Evolutionary conservation across 1,140 invertebrate genomes (phyloP).

Genomic region (Lordiphosa clarofinis): DNA sequence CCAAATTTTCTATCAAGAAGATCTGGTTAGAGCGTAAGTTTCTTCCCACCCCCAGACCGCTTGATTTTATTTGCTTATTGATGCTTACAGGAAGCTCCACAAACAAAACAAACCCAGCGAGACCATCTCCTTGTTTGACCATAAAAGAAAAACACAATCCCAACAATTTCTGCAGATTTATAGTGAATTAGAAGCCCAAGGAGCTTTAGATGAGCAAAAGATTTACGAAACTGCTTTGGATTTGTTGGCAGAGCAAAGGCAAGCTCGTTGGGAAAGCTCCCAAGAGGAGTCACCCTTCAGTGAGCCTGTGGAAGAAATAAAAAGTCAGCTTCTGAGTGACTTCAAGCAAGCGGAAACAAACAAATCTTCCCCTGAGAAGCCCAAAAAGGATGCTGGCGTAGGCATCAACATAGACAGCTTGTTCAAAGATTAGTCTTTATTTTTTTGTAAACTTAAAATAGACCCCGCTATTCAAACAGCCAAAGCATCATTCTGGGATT

Average conservation of each 20-base stretch:
- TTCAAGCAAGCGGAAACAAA: slow-evolving; percentile 46
- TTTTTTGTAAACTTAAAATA: slow-evolving; percentile 47
- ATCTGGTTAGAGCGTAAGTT: slow-evolving; percentile 90
- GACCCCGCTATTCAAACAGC: slow-evolving; percentile 82
- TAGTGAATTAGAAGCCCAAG: slow-evolving; percentile 81
- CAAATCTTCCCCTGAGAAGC: slow-evolving; percentile 13
- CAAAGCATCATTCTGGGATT: slow-evolving; percentile 90
- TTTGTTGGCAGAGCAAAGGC: slow-evolving; percentile 72
- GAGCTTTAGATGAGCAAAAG: slow-evolving; percentile 80
- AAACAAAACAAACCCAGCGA: slow-evolving; percentile 81
- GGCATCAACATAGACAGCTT: slow-evolving; percentile 64
- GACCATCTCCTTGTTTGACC: slow-evolving; percentile 80
- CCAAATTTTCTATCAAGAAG: slow-evolving; percentile 92
- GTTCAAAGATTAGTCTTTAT: slow-evolving; percentile 56
- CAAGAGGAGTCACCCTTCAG: slow-evolving; percentile 17
- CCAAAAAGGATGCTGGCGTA: slow-evolving; percentile 35
- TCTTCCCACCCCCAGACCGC: accelerated
- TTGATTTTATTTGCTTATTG: not conserved
- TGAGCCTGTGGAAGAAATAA: slow-evolving; percentile 13
- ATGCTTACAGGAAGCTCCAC: slow-evolving; percentile 82
- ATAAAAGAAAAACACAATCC: slow-evolving; percentile 80
- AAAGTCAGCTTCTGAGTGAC: slow-evolving; percentile 42
- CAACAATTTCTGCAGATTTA: slow-evolving; percentile 83
- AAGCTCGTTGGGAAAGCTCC: slow-evolving; percentile 16
- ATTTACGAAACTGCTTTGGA: slow-evolving; percentile 80